A percentile compares a stretch with the other conserved stretches of the same genome.
Evolutionary conservation across 2,113 vertebrate species (phyloP).

Genomic region (Ardeotis arabs): DNA sequence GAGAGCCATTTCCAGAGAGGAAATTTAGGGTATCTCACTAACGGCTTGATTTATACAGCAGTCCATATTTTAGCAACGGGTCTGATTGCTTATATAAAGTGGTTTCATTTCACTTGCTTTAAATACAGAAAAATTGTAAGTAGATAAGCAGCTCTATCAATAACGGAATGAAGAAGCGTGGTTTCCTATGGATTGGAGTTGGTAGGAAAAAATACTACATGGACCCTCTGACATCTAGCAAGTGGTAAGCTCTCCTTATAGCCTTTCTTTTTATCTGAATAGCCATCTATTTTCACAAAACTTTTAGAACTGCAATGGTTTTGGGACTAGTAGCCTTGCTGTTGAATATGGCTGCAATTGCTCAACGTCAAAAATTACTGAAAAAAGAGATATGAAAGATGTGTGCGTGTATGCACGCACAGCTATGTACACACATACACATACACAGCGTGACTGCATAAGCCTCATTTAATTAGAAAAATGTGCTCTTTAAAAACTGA

Average conservation of each 20-base stretch:
- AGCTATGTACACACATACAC: not conserved
- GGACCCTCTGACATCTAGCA: not conserved
- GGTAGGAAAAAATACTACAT: not conserved
- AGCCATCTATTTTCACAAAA: not conserved
- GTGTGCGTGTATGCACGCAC: not conserved
- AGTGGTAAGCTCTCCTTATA: not conserved
- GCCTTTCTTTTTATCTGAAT: not conserved
- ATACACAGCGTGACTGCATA: not conserved
- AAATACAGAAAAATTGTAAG: not conserved
- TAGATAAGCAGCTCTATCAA: not conserved
- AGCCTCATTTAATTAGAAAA: not conserved
- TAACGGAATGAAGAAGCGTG: not conserved
- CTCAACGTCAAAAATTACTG: not conserved
- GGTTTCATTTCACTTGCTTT: not conserved
- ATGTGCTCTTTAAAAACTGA: not conserved
- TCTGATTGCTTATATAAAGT: slow-evolving; percentile 19
- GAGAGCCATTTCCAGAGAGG: slow-evolving; percentile 37
- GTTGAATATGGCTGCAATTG: not conserved
- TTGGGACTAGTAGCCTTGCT: not conserved
- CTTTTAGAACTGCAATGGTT: not conserved
- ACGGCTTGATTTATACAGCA: slow-evolving; percentile 37
- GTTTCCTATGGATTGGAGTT: not conserved
- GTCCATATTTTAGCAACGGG: slow-evolving; percentile 35
- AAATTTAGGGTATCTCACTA: slow-evolving; percentile 41
- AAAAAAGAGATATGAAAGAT: not conserved